Evolutionary conservation across 2,797 vertebrate genomes (phyloP).

Genomic region (Fundulus diaphanus): DNA sequence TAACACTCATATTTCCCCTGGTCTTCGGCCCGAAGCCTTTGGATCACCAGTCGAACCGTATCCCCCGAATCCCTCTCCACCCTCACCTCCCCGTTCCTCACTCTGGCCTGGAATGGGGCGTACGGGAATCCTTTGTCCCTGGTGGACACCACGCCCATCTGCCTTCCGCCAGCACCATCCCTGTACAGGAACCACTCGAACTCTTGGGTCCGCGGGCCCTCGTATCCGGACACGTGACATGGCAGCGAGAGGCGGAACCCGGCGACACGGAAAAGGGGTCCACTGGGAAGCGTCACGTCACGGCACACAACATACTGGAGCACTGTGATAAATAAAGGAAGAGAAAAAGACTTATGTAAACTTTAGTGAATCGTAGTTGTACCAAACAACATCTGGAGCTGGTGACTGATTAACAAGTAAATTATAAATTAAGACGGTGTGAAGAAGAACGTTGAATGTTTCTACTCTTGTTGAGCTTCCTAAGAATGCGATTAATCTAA

Average conservation of each 20-base stretch:
- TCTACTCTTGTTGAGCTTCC: neutral
- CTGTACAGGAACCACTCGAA: conserved; percentile 90
- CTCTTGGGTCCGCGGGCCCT: conserved; percentile 86
- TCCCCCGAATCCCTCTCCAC: conserved; percentile 86
- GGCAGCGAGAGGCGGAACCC: conserved; percentile 85
- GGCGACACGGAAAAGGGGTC: conserved; percentile 86
- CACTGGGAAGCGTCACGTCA: conserved; percentile 83
- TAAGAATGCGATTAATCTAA: neutral
- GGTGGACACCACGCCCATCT: conserved; percentile 88
- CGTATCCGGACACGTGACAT: conserved; percentile 83
- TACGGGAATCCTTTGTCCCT: conserved; percentile 85
- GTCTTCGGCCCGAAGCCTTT: conserved; percentile 84
- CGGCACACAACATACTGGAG: conserved; percentile 77
- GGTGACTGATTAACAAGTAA: conserved; percentile 50
- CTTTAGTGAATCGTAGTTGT: conserved; percentile 22
- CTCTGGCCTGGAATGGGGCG: conserved; percentile 76
- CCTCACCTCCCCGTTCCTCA: conserved; percentile 83
- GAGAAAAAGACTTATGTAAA: conserved; percentile 2
- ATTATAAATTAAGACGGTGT: neutral
- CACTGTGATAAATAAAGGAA: conserved; percentile 48
- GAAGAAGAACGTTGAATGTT: neutral
- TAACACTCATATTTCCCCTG: conserved; percentile 90
- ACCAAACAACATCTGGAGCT: conserved; percentile 36
- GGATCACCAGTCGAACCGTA: conserved; percentile 80
- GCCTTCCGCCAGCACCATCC: conserved; percentile 71